Conservation (phyloP, 2,888 invertebrate species). For the Idaea dimidiata region DNA sequence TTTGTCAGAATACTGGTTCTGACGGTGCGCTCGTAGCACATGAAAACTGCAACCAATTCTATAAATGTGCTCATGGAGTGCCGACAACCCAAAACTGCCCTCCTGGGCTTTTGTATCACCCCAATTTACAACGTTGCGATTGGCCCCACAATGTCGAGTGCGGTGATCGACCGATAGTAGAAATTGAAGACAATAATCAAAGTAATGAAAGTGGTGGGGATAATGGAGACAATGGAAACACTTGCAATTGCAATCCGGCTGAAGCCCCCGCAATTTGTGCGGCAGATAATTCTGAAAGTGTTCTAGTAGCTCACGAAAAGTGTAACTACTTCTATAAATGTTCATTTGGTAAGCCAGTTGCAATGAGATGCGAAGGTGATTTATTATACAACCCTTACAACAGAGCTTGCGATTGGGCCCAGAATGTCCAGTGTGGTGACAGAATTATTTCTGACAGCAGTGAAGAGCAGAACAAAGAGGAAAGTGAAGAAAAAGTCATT, state of each 20-base stretch:
- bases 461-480: slow-evolving; percentile 5
- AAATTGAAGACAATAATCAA: slow-evolving; percentile 8
- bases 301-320: slow-evolving; percentile 38
- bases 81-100: slow-evolving; percentile 38
- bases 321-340: slow-evolving; percentile 42
- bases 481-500: slow-evolving; percentile 14
- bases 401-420: slow-evolving; percentile 33
- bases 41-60: slow-evolving; percentile 44
- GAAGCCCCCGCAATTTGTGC: slow-evolving; percentile 37
- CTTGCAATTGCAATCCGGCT: slow-evolving; percentile 23
- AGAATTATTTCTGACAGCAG: slow-evolving; percentile 21
- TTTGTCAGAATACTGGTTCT: slow-evolving; percentile 38
- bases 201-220: slow-evolving; percentile 9
- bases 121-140: slow-evolving; percentile 38
- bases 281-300: slow-evolving; percentile 28
- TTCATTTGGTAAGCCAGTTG: slow-evolving; percentile 27
- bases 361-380: slow-evolving; percentile 25
- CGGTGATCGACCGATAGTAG: slow-evolving; percentile 31
- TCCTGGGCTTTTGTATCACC: slow-evolving; percentile 37
- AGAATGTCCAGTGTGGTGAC: slow-evolving; percentile 36
- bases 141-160: slow-evolving; percentile 47
- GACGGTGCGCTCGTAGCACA: slow-evolving; percentile 42
- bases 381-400: slow-evolving; percentile 35
- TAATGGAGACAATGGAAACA: slow-evolving; percentile 1
- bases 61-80: slow-evolving; percentile 37